Evolutionary conservation across 2,888 invertebrate species (phyloP), one percentile per base, ranked within the genome.

Genomic region (Hylaea fasciaria): DNA sequence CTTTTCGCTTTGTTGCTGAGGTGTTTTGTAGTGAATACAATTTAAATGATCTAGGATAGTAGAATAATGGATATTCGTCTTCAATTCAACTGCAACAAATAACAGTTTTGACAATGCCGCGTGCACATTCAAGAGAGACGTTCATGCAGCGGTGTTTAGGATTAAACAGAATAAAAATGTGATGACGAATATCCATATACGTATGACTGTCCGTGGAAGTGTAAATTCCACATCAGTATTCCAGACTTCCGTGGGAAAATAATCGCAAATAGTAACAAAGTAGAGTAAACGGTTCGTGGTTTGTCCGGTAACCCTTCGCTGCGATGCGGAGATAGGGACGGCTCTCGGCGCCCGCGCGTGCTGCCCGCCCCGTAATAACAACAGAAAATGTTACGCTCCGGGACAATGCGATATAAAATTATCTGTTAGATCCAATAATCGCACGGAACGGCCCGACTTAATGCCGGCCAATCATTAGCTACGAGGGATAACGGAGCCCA

Each of bases 371-470:
- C 82, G 86, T 87, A 89, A 89, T 91, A 90, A 90, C 91, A 89
- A 90, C 91, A 87, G 91, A 86, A 86, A 89, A 90, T 90, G 88
- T 91, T 91, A 89, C 91, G 91, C 92, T 92, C 89, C 90, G 78
- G 92, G 92, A 92, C 92, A 92, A 91, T 92, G 86, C 91, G 86
- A 91, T 90, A 89, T 91, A 90, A 91, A 92, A 92, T 92, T 91
- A 92, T 91, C 92, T 90, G 91, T 90, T 91, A 91, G 92, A 91
- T 90, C 92, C 92, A 92, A 91, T 92, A 91, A 92, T 92, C 91
- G 91, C 89, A 89, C 85, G 84, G 88, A 88, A 89, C 91, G 85
- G 90, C 79, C 88, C 82, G 89, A 86, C 87, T 89, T 92, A 91
- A 92, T 92, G 90, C 90, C 85, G 87, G 91, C 87, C 92, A 91